These are phyloP conservation scores for Philopotamus ludificatus DNA, from an alignment of 1,140 invertebrate species.

Conservation along the genomic window DNA sequence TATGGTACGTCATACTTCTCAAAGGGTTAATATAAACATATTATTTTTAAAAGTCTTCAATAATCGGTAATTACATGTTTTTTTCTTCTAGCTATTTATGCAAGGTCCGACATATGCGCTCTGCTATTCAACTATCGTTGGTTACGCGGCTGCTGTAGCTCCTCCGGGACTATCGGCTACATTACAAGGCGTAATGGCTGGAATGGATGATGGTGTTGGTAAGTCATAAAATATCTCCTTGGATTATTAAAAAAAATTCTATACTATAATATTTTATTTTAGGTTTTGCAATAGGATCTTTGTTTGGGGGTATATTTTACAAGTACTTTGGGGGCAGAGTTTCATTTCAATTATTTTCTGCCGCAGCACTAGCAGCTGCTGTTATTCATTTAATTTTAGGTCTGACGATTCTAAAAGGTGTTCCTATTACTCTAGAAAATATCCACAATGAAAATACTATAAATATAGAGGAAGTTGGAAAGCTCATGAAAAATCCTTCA, in stretches of 20 bases:
- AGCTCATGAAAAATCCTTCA: too few species aligned
- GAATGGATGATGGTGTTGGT: conserved; percentile 79
- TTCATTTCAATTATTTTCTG: conserved; percentile 21
- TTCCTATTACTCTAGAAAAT: not conserved
- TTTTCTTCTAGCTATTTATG: conserved; percentile 50
- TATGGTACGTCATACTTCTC: too few species aligned
- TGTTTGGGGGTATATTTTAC: conserved; percentile 33
- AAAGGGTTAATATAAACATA: too few species aligned
- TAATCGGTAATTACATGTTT: too few species aligned
- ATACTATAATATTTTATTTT: not conserved
- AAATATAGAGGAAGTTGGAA: not conserved
- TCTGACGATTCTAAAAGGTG: not conserved
- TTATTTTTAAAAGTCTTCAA: too few species aligned
- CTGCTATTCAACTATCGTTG: conserved; percentile 74
- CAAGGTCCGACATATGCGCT: conserved; percentile 79
- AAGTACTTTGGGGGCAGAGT: conserved; percentile 20
- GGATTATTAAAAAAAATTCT: not conserved
- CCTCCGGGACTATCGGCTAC: conserved; percentile 78
- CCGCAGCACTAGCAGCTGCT: conserved; percentile 13
- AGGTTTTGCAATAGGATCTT: conserved; percentile 33
- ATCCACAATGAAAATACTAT: not conserved
- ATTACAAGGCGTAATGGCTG: conserved; percentile 78
- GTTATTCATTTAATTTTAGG: conserved; percentile 18
- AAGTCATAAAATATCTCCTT: conserved; percentile 14
- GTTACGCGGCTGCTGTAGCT: conserved; percentile 70